Percentiles rank a stretch among this genome's conserved stretches.
Conservation (phyloP, 2,888 invertebrate genomes). For the Osedax fenrisi region DNA sequence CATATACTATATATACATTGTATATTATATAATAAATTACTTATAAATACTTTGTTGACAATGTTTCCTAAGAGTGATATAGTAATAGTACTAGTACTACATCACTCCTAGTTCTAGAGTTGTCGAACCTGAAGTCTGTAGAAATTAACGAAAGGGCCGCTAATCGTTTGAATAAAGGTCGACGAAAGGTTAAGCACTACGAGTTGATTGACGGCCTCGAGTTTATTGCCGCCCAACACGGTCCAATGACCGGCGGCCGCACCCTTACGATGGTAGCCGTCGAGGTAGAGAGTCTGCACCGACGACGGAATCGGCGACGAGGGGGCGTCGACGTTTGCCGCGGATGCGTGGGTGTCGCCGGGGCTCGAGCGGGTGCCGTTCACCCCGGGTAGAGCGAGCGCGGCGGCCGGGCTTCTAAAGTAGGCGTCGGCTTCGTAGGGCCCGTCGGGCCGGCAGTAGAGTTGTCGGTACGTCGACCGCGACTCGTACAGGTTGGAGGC, state of each 20-base stretch:
- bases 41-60: too few species aligned
- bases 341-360: not conserved
- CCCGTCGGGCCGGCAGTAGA: not conserved
- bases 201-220: not conserved
- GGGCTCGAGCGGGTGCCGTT: not conserved
- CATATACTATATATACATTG: too few species aligned
- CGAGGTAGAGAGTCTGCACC: not conserved
- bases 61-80: too few species aligned
- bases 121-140: not conserved
- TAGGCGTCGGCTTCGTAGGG: not conserved
- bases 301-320: not conserved
- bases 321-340: not conserved
- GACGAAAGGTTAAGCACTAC: not conserved
- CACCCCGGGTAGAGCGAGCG: not conserved
- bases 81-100: too few species aligned
- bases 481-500: not conserved
- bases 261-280: not conserved
- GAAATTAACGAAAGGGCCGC: not conserved
- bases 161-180: not conserved
- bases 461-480: not conserved
- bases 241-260: not conserved
- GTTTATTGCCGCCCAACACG: not conserved
- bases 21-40: too few species aligned
- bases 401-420: not conserved
- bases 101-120: too few species aligned